A percentile compares a stretch with the other conserved stretches of the same genome.
Conservation (phyloP, 2,888 invertebrate species). For the Megamerina dolium region DNA sequence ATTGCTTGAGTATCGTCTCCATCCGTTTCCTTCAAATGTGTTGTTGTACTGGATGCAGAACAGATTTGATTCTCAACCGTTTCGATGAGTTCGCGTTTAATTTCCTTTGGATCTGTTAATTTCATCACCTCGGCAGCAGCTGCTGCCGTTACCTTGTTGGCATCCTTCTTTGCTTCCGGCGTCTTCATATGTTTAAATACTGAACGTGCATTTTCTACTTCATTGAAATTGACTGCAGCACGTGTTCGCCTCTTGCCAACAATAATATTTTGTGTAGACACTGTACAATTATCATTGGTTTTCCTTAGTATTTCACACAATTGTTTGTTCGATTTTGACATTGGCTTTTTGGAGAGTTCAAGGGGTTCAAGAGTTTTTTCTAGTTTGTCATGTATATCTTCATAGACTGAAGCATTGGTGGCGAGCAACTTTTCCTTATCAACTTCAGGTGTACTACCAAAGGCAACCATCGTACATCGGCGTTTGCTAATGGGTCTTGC, state of each 20-base stretch:
- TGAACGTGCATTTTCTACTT: conserved; percentile 25
- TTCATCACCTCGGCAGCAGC: conserved; percentile 1
- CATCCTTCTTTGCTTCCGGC: conserved; percentile 9
- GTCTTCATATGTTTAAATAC: conserved; percentile 21
- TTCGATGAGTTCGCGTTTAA: not conserved
- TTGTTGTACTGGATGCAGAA: conserved; percentile 29
- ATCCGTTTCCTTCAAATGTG: conserved; percentile 7
- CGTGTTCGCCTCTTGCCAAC: conserved; percentile 39
- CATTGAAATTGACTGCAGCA: conserved; percentile 32
- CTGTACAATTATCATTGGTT: conserved; percentile 36
- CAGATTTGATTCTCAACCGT: conserved; percentile 22
- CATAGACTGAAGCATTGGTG: conserved; percentile 26
- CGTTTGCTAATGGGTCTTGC: conserved; percentile 19
- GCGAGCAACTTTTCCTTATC: conserved; percentile 26
- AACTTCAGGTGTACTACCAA: conserved; percentile 28
- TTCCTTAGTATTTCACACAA: conserved; percentile 34
- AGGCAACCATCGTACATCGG: conserved; percentile 31
- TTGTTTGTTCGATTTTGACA: conserved; percentile 16
- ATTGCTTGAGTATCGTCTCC: conserved; percentile 4
- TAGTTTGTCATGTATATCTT: conserved; percentile 27
- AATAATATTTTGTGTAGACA: conserved; percentile 45
- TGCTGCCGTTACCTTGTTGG: not conserved
- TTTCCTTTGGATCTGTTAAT: conserved; percentile 5
- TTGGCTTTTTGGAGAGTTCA: conserved; percentile 18
- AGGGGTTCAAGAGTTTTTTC: conserved; percentile 17